phyloP scores from a whole-genome alignment of 2,888 invertebrate species.

The Erannis defoliaria region DNA sequence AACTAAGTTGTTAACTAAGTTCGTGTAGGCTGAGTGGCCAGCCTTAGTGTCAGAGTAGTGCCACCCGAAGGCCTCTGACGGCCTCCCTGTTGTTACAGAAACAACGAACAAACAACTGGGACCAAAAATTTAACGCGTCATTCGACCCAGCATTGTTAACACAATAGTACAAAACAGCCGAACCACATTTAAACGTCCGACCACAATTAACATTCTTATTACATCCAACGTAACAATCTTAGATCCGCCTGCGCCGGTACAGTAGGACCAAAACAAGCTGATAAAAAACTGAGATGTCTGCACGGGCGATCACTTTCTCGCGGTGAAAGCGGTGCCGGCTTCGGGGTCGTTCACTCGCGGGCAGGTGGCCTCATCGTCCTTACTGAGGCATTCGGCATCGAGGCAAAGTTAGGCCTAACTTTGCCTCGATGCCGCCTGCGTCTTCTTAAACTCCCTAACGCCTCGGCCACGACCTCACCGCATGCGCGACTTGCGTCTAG shows the following conservation, averaged over 20 bases:
- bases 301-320: slow-evolving; percentile 54
- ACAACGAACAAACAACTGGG: too few relatives aligned
- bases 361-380: slow-evolving; percentile 36
- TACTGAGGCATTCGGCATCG: neutral
- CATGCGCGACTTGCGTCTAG: too few relatives aligned
- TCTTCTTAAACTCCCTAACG: too few relatives aligned
- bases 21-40: too few relatives aligned
- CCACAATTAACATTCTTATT: slow-evolving; percentile 12
- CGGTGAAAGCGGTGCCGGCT: slow-evolving; percentile 53
- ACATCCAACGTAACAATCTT: slow-evolving; percentile 16
- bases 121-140: too few relatives aligned
- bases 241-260: slow-evolving; percentile 36
- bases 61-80: too few relatives aligned
- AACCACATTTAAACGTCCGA: neutral
- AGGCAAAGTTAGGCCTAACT: too few relatives aligned
- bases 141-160: neutral
- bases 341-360: slow-evolving; percentile 29
- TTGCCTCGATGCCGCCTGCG: too few relatives aligned
- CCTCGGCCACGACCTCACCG: too few relatives aligned
- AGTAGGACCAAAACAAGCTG: slow-evolving; percentile 45
- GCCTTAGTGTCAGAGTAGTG: too few relatives aligned
- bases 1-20: too few relatives aligned
- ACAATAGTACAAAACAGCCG: neutral
- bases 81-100: too few relatives aligned
- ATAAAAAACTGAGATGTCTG: slow-evolving; percentile 49